These are phyloP conservation scores for Brienomyrus brachyistius DNA, from an alignment of 2,113 vertebrate species.

Conservation along the genomic window DNA sequence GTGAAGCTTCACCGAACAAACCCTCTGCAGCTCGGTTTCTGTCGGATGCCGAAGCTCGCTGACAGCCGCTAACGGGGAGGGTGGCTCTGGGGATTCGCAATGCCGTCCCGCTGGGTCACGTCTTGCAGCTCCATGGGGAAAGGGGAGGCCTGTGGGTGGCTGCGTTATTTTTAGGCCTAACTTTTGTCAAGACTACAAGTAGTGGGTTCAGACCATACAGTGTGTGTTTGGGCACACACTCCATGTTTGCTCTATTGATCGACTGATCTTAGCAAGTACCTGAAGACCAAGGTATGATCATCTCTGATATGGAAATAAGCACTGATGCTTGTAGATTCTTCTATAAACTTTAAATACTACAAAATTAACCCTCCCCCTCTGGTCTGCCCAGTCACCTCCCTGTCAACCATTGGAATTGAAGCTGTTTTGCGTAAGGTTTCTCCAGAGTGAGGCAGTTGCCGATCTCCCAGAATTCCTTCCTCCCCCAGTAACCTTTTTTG, in stretches of 20 bases:
- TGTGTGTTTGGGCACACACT: neutral
- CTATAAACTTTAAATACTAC: too few relatives aligned
- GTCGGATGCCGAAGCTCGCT: neutral
- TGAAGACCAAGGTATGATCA: neutral
- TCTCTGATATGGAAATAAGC: neutral
- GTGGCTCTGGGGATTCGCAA: neutral
- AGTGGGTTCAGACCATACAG: neutral
- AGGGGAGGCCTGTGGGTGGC: neutral
- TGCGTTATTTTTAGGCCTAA: neutral
- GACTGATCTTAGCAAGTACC: neutral
- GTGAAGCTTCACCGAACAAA: neutral
- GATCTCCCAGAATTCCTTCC: neutral
- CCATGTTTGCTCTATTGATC: neutral
- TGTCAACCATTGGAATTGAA: constrained; percentile 42
- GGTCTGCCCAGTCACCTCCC: neutral
- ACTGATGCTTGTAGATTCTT: neutral
- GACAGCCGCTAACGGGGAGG: neutral
- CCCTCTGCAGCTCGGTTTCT: neutral
- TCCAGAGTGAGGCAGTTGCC: neutral
- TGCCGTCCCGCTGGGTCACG: neutral
- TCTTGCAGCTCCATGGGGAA: neutral
- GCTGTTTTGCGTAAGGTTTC: neutral
- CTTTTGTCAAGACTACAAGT: neutral
- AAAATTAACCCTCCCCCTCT: neutral
- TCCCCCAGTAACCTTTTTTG: neutral